phyloP scores from a whole-genome alignment of 92 coral and sea anemone genomes.

The Umimayanthus kanabou region DNA sequence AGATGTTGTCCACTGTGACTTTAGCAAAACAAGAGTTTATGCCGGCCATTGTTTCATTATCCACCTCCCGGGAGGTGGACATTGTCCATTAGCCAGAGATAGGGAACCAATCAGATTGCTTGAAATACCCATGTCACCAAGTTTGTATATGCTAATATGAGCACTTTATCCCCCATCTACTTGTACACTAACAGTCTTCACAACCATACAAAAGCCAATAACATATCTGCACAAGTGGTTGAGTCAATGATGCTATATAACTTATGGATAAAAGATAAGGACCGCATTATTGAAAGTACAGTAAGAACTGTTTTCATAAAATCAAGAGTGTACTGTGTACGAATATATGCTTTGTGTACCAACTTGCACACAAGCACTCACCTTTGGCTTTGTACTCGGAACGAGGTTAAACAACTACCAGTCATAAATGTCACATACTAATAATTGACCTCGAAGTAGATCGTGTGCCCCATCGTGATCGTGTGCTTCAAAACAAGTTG shows the following conservation, averaged over 20 bases:
- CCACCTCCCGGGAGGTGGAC: too few relatives aligned
- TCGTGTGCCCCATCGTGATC: not conserved
- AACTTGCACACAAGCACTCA: not conserved
- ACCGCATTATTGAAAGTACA: not conserved
- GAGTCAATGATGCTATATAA: not conserved
- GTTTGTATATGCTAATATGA: too few relatives aligned
- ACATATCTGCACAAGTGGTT: not conserved
- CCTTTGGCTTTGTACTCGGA: not conserved
- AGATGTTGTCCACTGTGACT: too few relatives aligned
- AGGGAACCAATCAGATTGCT: too few relatives aligned
- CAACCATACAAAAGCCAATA: too few relatives aligned
- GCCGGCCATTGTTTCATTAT: too few relatives aligned
- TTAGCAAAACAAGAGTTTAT: too few relatives aligned
- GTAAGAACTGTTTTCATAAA: not conserved
- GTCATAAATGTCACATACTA: not conserved
- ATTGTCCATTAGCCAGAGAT: too few relatives aligned
- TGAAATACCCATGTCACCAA: too few relatives aligned
- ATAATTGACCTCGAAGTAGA: not conserved
- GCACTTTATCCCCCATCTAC: too few relatives aligned
- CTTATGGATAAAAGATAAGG: not conserved
- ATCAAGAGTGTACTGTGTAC: not conserved
- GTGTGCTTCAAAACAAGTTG: too few relatives aligned
- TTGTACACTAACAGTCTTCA: too few relatives aligned
- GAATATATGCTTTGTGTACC: not conserved
- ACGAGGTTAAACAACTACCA: not conserved